phyloP scores from a whole-genome alignment of 2,888 invertebrate species.

The Agelastica alni region DNA sequence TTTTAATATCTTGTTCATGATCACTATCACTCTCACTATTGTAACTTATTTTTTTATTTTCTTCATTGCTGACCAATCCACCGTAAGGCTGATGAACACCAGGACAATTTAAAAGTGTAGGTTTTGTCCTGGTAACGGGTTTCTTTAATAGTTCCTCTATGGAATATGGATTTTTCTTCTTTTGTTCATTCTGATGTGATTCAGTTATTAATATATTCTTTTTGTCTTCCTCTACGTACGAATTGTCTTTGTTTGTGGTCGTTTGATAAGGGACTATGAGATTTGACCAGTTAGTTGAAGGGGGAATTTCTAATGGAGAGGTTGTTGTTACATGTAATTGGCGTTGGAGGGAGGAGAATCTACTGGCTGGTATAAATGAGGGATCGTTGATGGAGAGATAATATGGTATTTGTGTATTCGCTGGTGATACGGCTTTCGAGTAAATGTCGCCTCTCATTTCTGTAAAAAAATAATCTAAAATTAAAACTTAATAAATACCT shows the following conservation, averaged over 20 bases:
- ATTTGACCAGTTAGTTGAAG: slow-evolving; percentile 60
- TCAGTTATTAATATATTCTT: slow-evolving; percentile 38
- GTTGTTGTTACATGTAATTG: slow-evolving; percentile 57
- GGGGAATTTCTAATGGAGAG: slow-evolving; percentile 50
- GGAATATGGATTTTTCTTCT: slow-evolving; percentile 82
- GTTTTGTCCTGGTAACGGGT: slow-evolving; percentile 66
- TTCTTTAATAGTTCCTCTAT: slow-evolving; percentile 86
- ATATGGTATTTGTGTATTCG: slow-evolving; percentile 43
- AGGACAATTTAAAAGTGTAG: slow-evolving; percentile 33
- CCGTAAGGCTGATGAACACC: slow-evolving; percentile 48
- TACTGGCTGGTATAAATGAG: slow-evolving; percentile 56
- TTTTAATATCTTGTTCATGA: slow-evolving; percentile 44
- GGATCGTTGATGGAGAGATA: slow-evolving; percentile 30
- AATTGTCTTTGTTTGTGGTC: slow-evolving; percentile 39
- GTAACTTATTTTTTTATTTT: slow-evolving; percentile 22
- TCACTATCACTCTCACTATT: slow-evolving; percentile 36
- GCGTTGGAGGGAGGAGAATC: slow-evolving; percentile 61
- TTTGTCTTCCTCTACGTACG: slow-evolving; percentile 33
- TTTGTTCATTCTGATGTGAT: slow-evolving; percentile 47
- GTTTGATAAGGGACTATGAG: slow-evolving; percentile 62
- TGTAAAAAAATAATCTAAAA: slow-evolving; percentile 36
- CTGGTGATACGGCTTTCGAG: slow-evolving; percentile 41
- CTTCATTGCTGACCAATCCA: slow-evolving; percentile 38
- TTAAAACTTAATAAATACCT: too few species aligned
- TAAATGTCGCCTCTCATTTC: slow-evolving; percentile 50